A percentile compares a stretch with the other conserved stretches of the same genome.
Conservation (phyloP, 2,888 invertebrate species). For the Drosophila maculinotata region DNA sequence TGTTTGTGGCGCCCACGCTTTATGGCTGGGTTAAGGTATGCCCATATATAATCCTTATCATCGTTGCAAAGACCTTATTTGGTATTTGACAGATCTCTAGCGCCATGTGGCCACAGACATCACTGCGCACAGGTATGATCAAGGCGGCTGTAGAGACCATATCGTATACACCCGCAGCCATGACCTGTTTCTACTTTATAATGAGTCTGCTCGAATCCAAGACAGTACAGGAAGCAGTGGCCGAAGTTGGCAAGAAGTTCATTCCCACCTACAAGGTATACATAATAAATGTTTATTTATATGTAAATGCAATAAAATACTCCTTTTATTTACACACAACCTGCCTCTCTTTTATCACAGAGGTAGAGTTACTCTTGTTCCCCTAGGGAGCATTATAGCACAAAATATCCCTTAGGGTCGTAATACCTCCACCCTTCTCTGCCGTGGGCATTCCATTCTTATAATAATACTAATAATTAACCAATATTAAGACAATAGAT, state of each 20-base stretch:
- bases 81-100: slow-evolving; percentile 85
- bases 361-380: too few species aligned
- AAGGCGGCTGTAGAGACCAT: slow-evolving; percentile 92
- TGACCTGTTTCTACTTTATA: slow-evolving; percentile 91
- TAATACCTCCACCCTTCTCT: too few species aligned
- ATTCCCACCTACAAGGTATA: slow-evolving; percentile 88
- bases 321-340: too few species aligned
- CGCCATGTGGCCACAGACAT: slow-evolving; percentile 90
- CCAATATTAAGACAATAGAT: too few species aligned
- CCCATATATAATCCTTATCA: neutral
- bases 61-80: neutral
- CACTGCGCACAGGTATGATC: slow-evolving; percentile 89
- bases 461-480: too few species aligned
- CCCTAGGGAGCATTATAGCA: too few species aligned
- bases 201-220: slow-evolving; percentile 91
- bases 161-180: slow-evolving; percentile 91
- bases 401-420: too few species aligned
- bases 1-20: slow-evolving; percentile 92
- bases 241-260: slow-evolving; percentile 90
- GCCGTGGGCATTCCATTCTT: too few species aligned
- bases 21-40: slow-evolving; percentile 91
- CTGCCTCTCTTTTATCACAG: too few species aligned
- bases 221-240: slow-evolving; percentile 87
- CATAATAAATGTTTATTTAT: neutral
- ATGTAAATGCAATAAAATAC: too few species aligned